Evolutionary conservation across 2,888 invertebrate genomes (phyloP).

Genomic region (Polydrusus pterygomalis): DNA sequence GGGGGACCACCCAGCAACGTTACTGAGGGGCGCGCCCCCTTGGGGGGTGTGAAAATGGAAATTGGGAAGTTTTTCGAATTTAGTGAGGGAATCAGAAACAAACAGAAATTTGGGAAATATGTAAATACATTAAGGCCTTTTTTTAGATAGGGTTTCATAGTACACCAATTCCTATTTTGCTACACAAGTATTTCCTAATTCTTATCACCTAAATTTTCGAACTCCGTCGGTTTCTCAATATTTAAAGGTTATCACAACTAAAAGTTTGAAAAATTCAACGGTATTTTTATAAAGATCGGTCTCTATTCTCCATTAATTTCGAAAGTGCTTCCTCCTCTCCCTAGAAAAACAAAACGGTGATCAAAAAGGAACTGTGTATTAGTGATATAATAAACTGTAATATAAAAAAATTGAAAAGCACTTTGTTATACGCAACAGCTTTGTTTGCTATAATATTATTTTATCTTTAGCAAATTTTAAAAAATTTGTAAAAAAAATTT

Average conservation of each 20-base stretch:
- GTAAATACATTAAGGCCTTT: too few species aligned
- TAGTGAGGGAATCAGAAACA: background rate
- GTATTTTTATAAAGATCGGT: background rate
- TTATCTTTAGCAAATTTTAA: slow-evolving; percentile 36
- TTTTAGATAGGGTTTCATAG: too few species aligned
- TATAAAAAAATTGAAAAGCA: slow-evolving; percentile 40
- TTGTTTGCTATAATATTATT: slow-evolving; percentile 53
- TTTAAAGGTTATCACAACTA: too few species aligned
- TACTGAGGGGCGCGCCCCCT: slow-evolving; percentile 48
- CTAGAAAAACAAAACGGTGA: slow-evolving; percentile 22
- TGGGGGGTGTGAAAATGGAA: slow-evolving; percentile 43
- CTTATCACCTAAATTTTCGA: too few species aligned
- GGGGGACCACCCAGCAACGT: slow-evolving; percentile 47
- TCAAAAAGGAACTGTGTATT: slow-evolving; percentile 38
- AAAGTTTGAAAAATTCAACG: too few species aligned
- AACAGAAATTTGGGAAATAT: too few species aligned
- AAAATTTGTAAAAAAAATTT: slow-evolving; percentile 63
- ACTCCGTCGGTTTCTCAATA: too few species aligned
- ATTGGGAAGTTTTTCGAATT: background rate
- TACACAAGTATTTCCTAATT: too few species aligned
- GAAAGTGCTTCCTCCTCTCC: background rate
- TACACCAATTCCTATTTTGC: too few species aligned
- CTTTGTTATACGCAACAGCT: slow-evolving; percentile 70
- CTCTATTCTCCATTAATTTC: slow-evolving; percentile 1
- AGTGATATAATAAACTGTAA: slow-evolving; percentile 39